Base-by-base conservation (phyloP, 2,888 invertebrate species). In the Hypomecis atomaria region DNA sequence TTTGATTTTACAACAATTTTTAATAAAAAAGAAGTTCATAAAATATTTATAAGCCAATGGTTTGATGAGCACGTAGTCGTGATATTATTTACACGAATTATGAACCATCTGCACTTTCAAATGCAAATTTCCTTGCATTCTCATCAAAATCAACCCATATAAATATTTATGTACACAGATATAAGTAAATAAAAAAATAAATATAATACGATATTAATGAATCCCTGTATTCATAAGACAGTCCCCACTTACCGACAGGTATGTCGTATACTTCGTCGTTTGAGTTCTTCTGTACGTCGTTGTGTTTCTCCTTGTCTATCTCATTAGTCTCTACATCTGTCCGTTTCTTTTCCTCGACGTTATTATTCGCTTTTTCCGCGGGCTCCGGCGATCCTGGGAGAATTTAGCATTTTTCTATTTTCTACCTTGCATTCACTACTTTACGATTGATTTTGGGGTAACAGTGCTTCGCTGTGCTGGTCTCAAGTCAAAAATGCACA, bases 201-300 rank as follows among this genome's bases (percentile, higher is more conserved):
- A 50, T 45, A 36, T 49, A 44, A 50, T 37, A 65, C 50, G 70
- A 69, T 73, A 73, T 74, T 73, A 78, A 77, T 42, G 66, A 70
- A 66, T 13, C 36, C 67, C 71, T 23, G 38, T 9, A 7, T n/a
- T n/a, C n/a, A n/a, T 10, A n/a, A 47, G 43, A 37, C 8, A 37
- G 49, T 64, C 62, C 66, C 62, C 54, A 91, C 92, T 91, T 75
- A 92, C 92, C 92, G 65, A 90, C 88, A 3, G 92, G 92, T 78
- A 92, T 90, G 76, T 92, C 92, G 83, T 92, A 92, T 33, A 91
- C 90, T 59, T 92, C 91, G 58, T 92, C 92, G 36, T 59, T 59
- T 6, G 64, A 53, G 62, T 71, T 79, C 78, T 85, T 88, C 76
- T 78, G 79, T 66, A 72, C 84, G 67, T 83, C 82, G 76, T 84